A percentile compares a stretch with the other conserved stretches of the same genome.
These are phyloP conservation scores for Oncorhynchus clarkii DNA, from an alignment of 2,113 vertebrate genomes.

Conservation along the genomic window DNA sequence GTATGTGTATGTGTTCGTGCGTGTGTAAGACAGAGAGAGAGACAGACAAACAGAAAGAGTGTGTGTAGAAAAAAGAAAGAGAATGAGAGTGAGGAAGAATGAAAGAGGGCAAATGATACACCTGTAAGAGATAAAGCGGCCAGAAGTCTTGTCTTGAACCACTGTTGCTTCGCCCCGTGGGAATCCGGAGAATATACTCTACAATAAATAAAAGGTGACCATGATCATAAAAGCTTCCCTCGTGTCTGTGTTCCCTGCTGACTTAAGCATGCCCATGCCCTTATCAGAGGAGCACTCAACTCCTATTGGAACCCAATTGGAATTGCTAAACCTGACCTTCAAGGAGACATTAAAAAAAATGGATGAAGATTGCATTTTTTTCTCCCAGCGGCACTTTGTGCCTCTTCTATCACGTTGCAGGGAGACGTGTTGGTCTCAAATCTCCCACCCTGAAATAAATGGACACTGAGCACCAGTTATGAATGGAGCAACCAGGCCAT, in stretches of 20 bases:
- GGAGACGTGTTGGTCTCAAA: background rate
- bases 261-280: slow-evolving; percentile 25
- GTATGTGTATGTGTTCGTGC: background rate
- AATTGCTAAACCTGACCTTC: slow-evolving; percentile 60
- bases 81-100: background rate
- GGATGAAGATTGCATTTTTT: slow-evolving; percentile 33
- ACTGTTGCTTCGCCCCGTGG: background rate
- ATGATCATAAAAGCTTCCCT: slow-evolving; percentile 27
- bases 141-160: background rate
- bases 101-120: background rate
- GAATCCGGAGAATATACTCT: background rate
- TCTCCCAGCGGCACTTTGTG: slow-evolving; percentile 6
- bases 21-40: background rate
- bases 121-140: background rate
- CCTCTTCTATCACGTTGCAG: background rate
- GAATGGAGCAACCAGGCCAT: background rate
- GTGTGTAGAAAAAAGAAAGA: background rate
- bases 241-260: slow-evolving; percentile 3
- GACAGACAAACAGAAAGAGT: background rate
- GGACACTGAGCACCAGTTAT: background rate
- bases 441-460: background rate
- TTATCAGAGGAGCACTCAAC: slow-evolving; percentile 33
- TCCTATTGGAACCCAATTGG: slow-evolving; percentile 24
- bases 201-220: slow-evolving; percentile 16
- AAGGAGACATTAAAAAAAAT: slow-evolving; percentile 51